Percentiles rank a stretch among this genome's conserved stretches.
phyloP scores from a whole-genome alignment of 1,140 invertebrate species.

The Bemisia tabaci region DNA sequence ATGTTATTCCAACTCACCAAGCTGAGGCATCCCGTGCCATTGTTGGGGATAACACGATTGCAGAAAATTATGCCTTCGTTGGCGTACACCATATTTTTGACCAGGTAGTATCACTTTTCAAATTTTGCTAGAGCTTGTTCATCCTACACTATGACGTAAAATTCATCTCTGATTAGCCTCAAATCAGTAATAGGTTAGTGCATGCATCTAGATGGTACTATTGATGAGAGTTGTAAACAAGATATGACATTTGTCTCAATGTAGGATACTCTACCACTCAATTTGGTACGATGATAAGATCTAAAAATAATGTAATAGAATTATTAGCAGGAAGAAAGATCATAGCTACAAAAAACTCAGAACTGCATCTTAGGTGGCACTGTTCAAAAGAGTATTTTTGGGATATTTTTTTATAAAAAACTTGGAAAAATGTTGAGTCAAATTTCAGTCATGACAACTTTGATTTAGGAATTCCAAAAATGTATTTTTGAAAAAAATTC shows the following conservation, averaged over 20 bases:
- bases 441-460: too few species aligned
- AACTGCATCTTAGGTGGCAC: too few species aligned
- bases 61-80: constrained; percentile 70
- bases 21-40: constrained; percentile 40
- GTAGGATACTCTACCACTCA: too few species aligned
- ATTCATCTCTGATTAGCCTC: background rate
- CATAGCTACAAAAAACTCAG: too few species aligned
- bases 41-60: constrained; percentile 46
- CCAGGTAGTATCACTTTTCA: constrained; percentile 34
- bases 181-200: background rate
- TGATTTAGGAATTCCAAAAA: too few species aligned
- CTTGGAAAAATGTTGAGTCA: too few species aligned
- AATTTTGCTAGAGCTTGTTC: background rate
- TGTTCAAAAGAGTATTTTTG: too few species aligned
- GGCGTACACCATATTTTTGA: constrained; percentile 81
- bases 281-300: too few species aligned
- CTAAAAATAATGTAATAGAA: too few species aligned
- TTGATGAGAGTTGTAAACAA: background rate
- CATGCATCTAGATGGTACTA: background rate
- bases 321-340: too few species aligned
- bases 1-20: constrained; percentile 32
- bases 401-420: too few species aligned
- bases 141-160: background rate
- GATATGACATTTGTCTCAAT: background rate
- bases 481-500: too few species aligned